Evolutionary conservation across 2,797 vertebrate genomes (phyloP).

Genomic region (Capromys pilorides): DNA sequence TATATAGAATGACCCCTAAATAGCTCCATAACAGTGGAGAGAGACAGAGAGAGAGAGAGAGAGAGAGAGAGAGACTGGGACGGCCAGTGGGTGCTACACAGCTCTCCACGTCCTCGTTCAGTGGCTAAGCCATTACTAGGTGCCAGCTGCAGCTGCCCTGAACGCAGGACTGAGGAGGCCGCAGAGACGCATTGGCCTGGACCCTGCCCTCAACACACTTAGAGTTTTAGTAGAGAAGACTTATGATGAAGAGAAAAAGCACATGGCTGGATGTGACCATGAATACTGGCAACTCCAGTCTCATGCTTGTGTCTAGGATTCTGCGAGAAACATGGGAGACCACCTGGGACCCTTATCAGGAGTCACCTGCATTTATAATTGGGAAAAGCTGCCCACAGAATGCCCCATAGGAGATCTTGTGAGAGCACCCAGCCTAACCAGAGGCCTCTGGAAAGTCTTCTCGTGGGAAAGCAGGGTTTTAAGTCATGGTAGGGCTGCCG

Average conservation of each 20-base stretch:
- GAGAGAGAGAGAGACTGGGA: neutral
- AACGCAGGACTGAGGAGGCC: neutral
- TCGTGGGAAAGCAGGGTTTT: neutral
- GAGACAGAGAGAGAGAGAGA: neutral
- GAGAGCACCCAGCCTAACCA: neutral
- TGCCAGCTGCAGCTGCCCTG: neutral
- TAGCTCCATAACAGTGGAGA: neutral
- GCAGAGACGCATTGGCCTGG: neutral
- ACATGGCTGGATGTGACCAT: constrained; percentile 23
- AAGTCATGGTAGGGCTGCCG: neutral
- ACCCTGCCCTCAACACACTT: neutral
- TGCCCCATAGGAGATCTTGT: neutral
- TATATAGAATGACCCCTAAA: neutral
- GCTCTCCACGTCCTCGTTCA: neutral
- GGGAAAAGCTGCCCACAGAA: neutral
- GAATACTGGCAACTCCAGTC: constrained; percentile 46
- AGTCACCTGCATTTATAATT: neutral
- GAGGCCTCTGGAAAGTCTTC: neutral
- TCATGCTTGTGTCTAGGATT: neutral
- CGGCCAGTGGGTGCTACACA: neutral
- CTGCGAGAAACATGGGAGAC: neutral
- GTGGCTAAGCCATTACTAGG: neutral
- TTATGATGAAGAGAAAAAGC: constrained; percentile 8
- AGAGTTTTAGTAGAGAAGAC: constrained; percentile 23
- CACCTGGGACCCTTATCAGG: neutral